These are phyloP conservation scores for Grammomys dolichurus DNA, from an alignment of 2,113 vertebrate species.

Conservation along the genomic window DNA sequence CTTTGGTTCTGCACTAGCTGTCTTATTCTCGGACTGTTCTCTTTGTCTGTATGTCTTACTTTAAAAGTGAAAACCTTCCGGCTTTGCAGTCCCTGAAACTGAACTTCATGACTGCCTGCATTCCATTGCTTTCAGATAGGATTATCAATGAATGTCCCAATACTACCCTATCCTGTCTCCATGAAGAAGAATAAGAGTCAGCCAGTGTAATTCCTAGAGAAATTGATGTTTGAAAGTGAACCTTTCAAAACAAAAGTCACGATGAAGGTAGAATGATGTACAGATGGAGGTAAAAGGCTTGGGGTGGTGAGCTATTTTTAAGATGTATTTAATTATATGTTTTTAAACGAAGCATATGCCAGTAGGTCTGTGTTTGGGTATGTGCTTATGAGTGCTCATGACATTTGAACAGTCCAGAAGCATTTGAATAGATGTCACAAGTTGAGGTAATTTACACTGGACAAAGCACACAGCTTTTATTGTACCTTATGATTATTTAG, in stretches of 20 bases:
- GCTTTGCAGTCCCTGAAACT: not conserved
- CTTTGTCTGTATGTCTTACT: not conserved
- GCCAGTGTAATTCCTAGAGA: not conserved
- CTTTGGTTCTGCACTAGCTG: no score
- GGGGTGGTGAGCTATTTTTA: not conserved
- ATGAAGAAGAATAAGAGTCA: not conserved
- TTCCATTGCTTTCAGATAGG: not conserved
- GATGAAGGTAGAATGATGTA: not conserved
- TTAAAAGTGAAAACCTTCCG: not conserved
- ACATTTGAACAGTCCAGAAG: not conserved
- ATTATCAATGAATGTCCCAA: not conserved
- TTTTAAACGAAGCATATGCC: not conserved
- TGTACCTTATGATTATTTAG: not conserved
- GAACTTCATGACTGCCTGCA: not conserved
- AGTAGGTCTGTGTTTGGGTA: not conserved
- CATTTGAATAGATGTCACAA: not conserved
- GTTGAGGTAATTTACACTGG: constrained; percentile 28
- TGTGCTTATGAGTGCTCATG: not conserved
- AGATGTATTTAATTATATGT: not conserved
- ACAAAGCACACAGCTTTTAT: not conserved
- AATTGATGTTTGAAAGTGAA: not conserved
- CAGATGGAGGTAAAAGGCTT: not conserved
- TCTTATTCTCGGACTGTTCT: not conserved
- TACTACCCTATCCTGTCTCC: not conserved
- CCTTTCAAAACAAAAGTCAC: not conserved